These are phyloP conservation scores for Ambastaia sidthimunki DNA, from an alignment of 2,797 vertebrate species.

Conservation along the genomic window DNA sequence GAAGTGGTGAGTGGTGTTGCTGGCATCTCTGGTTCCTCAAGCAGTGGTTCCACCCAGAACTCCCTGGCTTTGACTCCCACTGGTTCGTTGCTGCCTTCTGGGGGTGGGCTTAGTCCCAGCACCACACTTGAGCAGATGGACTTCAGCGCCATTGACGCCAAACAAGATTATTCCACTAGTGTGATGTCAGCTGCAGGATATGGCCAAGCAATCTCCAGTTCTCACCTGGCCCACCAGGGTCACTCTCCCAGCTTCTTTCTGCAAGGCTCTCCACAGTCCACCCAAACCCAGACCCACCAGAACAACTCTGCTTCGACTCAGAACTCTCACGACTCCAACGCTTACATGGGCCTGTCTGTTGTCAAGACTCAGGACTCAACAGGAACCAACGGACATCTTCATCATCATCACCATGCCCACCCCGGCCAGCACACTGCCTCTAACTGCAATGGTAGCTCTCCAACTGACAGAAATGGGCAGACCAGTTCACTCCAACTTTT, in stretches of 20 bases:
- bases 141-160: constrained; percentile 97
- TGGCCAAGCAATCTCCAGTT: constrained; percentile 85
- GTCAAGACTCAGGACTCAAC: constrained; percentile 69
- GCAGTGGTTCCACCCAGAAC: constrained; percentile 78
- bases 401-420: constrained; percentile 69
- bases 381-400: constrained; percentile 73
- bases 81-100: constrained; percentile 90
- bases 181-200: constrained; percentile 88
- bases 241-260: constrained; percentile 94
- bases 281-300: constrained; percentile 67
- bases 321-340: constrained; percentile 70
- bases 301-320: constrained; percentile 74
- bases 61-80: constrained; percentile 86
- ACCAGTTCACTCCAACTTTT: constrained; percentile 82
- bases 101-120: constrained; percentile 95
- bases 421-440: constrained; percentile 77
- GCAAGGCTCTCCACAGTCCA: constrained; percentile 84
- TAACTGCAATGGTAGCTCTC: constrained; percentile 80
- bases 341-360: constrained; percentile 72
- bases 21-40: constrained; percentile 78
- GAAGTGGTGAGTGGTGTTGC: constrained; percentile 75
- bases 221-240: constrained; percentile 86
- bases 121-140: constrained; percentile 99
- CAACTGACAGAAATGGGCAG: constrained; percentile 70
- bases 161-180: constrained; percentile 89